These are phyloP conservation scores for Melanostoma scalare DNA, from an alignment of 2,888 invertebrate species.

Conservation along the genomic window DNA sequence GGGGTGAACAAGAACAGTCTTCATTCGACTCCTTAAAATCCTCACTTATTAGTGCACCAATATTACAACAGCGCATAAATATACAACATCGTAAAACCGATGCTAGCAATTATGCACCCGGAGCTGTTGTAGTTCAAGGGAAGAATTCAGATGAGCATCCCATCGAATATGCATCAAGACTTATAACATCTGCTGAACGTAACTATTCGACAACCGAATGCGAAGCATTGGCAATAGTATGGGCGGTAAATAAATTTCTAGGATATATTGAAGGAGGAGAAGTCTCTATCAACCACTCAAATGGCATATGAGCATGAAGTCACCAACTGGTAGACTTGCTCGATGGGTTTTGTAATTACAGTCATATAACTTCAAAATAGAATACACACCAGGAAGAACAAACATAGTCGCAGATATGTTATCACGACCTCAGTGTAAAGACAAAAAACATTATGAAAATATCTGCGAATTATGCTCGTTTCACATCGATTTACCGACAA, in stretches of 20 bases:
- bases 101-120: slow-evolving; percentile 75
- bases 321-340: slow-evolving; percentile 80
- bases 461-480: neutral
- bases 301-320: slow-evolving; percentile 76
- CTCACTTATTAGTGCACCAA: slow-evolving; percentile 71
- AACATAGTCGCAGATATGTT: slow-evolving; percentile 34
- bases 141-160: slow-evolving; percentile 72
- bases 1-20: slow-evolving; percentile 1
- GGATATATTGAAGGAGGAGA: slow-evolving; percentile 1
- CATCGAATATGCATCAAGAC: slow-evolving; percentile 75
- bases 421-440: neutral
- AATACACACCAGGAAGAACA: slow-evolving; percentile 78
- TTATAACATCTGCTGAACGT: slow-evolving; percentile 76
- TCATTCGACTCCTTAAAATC: slow-evolving; percentile 5
- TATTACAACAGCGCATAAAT: slow-evolving; percentile 69
- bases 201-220: slow-evolving; percentile 75
- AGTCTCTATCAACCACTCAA: neutral
- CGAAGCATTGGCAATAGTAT: neutral
- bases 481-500: slow-evolving; percentile 4
- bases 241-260: neutral
- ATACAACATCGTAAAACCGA: slow-evolving; percentile 75
- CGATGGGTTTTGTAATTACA: slow-evolving; percentile 81
- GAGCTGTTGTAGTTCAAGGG: slow-evolving; percentile 71
- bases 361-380: slow-evolving; percentile 78
- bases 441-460: neutral